phyloP scores from a whole-genome alignment of 2,888 invertebrate genomes.

The Andrena trimmerana region DNA sequence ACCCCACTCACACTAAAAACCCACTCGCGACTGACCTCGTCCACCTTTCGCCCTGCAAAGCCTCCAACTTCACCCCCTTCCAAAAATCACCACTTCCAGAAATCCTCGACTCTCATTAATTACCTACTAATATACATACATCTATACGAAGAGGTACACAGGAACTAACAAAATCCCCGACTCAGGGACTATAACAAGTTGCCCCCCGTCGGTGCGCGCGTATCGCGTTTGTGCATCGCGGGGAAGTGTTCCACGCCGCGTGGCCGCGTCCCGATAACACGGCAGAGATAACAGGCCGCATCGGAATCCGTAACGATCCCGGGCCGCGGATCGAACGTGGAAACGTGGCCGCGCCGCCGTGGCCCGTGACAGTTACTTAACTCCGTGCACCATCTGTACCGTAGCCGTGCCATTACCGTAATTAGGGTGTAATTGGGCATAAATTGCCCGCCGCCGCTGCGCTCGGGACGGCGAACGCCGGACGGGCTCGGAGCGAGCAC shows the following conservation, averaged over 20 bases:
- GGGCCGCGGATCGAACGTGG: not conserved
- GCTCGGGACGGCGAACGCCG: constrained; percentile 43
- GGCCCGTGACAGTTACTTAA: constrained; percentile 73
- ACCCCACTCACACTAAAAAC: too few relatives aligned
- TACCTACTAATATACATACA: too few relatives aligned
- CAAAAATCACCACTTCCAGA: too few relatives aligned
- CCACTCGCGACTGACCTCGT: too few relatives aligned
- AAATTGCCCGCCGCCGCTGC: constrained; percentile 66
- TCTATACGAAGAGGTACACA: too few relatives aligned
- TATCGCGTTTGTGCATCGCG: not conserved
- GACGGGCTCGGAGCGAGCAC: constrained; percentile 35
- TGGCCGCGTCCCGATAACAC: constrained; percentile 11
- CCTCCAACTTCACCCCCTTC: too few relatives aligned
- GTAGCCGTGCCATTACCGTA: constrained; percentile 75
- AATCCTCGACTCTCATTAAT: too few relatives aligned
- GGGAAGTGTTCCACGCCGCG: not conserved
- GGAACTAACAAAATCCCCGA: too few relatives aligned
- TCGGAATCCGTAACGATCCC: constrained; percentile 11
- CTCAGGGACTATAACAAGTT: too few relatives aligned
- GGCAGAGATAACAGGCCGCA: not conserved
- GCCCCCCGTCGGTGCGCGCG: too few relatives aligned
- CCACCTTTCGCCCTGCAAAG: too few relatives aligned
- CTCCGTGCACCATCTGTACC: constrained; percentile 72
- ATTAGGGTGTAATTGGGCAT: constrained; percentile 78
- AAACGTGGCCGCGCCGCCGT: constrained; percentile 52